Evolutionary conservation across 2,797 vertebrate species (phyloP).

Genomic region (Lindbergichthys nudifrons): DNA sequence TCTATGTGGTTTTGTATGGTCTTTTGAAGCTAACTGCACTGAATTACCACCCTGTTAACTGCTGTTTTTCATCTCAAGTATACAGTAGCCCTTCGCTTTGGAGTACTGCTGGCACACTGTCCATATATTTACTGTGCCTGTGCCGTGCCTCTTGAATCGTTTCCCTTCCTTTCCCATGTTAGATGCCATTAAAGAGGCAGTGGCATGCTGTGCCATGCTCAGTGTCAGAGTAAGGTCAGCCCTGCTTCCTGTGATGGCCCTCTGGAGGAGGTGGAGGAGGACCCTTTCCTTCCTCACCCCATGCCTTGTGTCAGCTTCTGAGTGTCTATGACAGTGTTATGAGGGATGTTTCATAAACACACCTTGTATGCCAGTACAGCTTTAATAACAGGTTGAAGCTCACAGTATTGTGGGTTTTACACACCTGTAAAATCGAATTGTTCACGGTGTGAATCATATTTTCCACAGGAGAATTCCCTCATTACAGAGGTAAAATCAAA

Average conservation of each 20-base stretch:
- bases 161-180: constrained; percentile 49
- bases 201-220: constrained; percentile 51
- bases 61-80: constrained; percentile 30
- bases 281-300: constrained; percentile 71
- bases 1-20: neutral
- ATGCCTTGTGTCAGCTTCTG: constrained; percentile 62
- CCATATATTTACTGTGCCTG: constrained; percentile 33
- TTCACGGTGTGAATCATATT: constrained; percentile 33
- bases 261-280: constrained; percentile 36
- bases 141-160: constrained; percentile 39
- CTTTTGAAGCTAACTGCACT: neutral
- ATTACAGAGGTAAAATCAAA: constrained; percentile 38
- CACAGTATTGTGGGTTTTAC: constrained; percentile 15
- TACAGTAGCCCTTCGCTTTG: constrained; percentile 10
- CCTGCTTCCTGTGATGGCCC: constrained; percentile 61
- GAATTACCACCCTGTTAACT: constrained; percentile 9
- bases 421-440: constrained; percentile 38
- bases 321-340: constrained; percentile 40
- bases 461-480: constrained; percentile 15
- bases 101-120: constrained; percentile 24
- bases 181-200: constrained; percentile 49
- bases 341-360: constrained; percentile 37
- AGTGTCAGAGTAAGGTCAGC: constrained; percentile 58
- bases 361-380: constrained; percentile 11
- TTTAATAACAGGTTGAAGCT: constrained; percentile 27